Evolutionary conservation across 2,797 vertebrate genomes (phyloP).

Genomic region (Hydrocynus forskahlii): DNA sequence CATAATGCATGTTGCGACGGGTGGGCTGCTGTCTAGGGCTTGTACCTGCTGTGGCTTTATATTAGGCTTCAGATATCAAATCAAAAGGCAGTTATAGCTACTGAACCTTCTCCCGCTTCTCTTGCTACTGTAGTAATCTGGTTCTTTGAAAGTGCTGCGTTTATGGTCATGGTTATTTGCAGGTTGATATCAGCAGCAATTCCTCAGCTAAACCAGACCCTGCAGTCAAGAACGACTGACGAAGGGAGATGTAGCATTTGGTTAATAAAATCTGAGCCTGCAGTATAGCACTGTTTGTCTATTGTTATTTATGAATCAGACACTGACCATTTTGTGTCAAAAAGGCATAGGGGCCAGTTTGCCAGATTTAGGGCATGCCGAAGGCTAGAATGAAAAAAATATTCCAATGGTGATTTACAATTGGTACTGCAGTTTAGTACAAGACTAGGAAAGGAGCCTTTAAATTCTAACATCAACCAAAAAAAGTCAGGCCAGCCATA

Average conservation of each 20-base stretch:
- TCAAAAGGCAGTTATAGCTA: slow-evolving; percentile 49
- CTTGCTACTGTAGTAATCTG: slow-evolving; percentile 43
- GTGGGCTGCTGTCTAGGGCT: slow-evolving; percentile 17
- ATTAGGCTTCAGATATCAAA: slow-evolving; percentile 50
- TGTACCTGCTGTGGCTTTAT: slow-evolving; percentile 39
- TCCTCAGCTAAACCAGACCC: slow-evolving; percentile 24
- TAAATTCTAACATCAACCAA: slow-evolving; percentile 8
- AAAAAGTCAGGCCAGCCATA: background rate
- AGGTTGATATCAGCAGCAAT: slow-evolving; percentile 48
- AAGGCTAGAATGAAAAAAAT: too few relatives aligned
- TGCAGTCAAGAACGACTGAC: slow-evolving; percentile 19
- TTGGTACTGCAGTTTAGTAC: too few relatives aligned
- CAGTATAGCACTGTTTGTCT: slow-evolving; percentile 28
- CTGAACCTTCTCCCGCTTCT: slow-evolving; percentile 39
- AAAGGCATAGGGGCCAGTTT: background rate
- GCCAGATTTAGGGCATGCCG: too few relatives aligned
- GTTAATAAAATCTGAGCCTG: slow-evolving; percentile 33
- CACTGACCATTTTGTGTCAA: background rate
- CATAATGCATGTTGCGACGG: background rate
- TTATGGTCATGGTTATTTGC: slow-evolving; percentile 53
- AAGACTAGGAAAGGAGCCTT: background rate
- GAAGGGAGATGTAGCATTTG: slow-evolving; percentile 36
- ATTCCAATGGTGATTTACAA: too few relatives aligned
- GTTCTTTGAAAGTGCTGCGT: slow-evolving; percentile 55
- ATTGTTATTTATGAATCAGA: background rate